Base-by-base conservation (phyloP, 2,888 invertebrate genomes). In the Girardia tigrina region DNA sequence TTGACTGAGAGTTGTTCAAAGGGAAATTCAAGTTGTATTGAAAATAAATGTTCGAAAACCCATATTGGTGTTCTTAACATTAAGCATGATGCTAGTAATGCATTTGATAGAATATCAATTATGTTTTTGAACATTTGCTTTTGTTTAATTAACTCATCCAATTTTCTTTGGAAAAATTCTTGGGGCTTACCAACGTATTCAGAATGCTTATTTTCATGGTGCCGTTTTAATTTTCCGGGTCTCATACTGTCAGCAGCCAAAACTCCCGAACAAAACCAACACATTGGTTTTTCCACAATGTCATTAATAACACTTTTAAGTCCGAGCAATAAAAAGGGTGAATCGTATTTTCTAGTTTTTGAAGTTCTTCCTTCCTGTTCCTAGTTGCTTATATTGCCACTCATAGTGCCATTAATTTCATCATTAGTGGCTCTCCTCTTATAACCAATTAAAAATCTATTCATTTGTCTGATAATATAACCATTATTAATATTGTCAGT, bases 101-200 rank as follows among this genome's bases (percentile, higher is more conserved):
- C 56, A 56, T 56, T 56, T 56, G 56, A 23, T 56, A 2, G n/a
- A n/a, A 56, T 23, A 6, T n/a, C n/a, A 56, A 56, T 4, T 56
- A 56, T 56, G n/a, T 56, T 56, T 56, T 56, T 56, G 56, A 56
- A 56, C 56, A n/a, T 56, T 56, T 56, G 8, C n/a, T 56, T 56
- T 8, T 56, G 56, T 20, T 20, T 56, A 16, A 20, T 56, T 56
- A 16, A 20, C n/a, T 56, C 56, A 23, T 56, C 2, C n/a, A 56
- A 56, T 56, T 56, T 56, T 56, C 56, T 56, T 56, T 56, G 56
- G 23, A 56, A 56, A 56, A 8, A 8, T 56, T 56, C 4, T 56
- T 56, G 8, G n/a, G n/a, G n/a, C 56, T 56, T 56, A 12, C 56
- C n/a, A 56, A 56, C 56, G 56, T 56, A 56, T 56, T 56, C 8